Base-by-base conservation (phyloP, 2,888 invertebrate genomes). In the Drosophila mercatorum region DNA sequence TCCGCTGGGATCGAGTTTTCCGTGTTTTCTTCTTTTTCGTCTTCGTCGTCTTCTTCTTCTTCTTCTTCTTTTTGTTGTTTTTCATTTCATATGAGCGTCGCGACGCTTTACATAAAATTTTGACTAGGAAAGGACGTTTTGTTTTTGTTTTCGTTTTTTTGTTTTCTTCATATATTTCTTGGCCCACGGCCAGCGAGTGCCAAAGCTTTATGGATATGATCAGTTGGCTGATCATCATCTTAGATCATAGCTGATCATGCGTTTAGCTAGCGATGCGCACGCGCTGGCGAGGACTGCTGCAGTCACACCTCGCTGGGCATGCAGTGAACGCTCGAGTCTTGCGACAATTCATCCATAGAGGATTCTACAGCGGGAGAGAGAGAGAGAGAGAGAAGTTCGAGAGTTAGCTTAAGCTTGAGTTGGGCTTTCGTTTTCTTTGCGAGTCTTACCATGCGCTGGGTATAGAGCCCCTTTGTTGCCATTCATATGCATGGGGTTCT, bases 251-350 rank as follows among this genome's bases (percentile, higher is more conserved):
- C 6, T 22, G 34, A 65, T 59, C 76, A 55, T 17, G 40, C 34
- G 41, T 17, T 34, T 47, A 11, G 70, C 81, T 82, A 84, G 70
- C 88, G 86, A 74, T 86, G 90, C 40, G 86, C 75, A 68, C 80
- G 88, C 56, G 86, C 88, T 72, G 86, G 80, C 73, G 84, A 68
- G 67, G 83, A 83, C 68, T 88, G 81, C 72, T 90, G 84, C 84
- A 91, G 92, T 91, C 91, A 95, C 90, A 96, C 96, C 93, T 96
- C 96, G 89, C 96, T 96, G 93, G 96, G 96, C 96, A 96, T 96
- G 93, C 96, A 96, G 91, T 96, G 96, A 92, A 97, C 95, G 79
- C 96, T 95, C n/a, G 97, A 97, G 90, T 97, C 97, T 92, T 97
- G 97, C 2, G 97, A 97, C 47, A 97, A 93, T 91, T 97, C 97